Evolutionary conservation across 2,113 vertebrate genomes (phyloP), one percentile per base, ranked within the genome.

Genomic region (Dicerorhinus sumatrensis): DNA sequence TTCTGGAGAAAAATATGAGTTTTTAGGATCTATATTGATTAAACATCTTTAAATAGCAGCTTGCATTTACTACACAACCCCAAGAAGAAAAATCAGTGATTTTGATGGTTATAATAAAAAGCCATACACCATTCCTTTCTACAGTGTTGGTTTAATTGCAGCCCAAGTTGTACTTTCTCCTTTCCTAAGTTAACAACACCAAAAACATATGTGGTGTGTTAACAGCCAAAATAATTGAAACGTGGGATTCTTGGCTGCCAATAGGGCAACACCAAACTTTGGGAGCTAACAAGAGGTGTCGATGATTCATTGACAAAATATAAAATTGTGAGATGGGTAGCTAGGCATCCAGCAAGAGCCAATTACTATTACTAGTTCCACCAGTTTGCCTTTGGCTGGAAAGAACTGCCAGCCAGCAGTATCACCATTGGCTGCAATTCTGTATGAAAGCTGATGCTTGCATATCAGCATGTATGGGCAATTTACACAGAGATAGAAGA

Each of bases 151-250:
- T 82, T 94, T 95, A 58, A 86, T 54, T 83, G 13, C 27, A 90
- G 8, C 5, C 62, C 39, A 79, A 42, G 8, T 63, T 82, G 29
- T 81, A 77, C 48, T 60, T 92, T 85, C 84, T 60, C 77, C 69
- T 79, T 91, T 93, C 27, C 75, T 96, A 23, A 0, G 33, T 75
- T 87, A 90, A 70, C 42, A 90, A 88, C 79, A 92, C 87, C 97
- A 96, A 92, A 96, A 94, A 48, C 31, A 56, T 70, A 92, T 92
- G 79, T 93, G 91, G 80, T 82, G 27, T 75, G 48, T 79, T 96
- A 96, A 95, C 84, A 96, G 70, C 80, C 85, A 96, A 97, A 97
- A 77, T 79, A 90, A 97, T 89, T 90, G 84, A 96, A 95, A 95
- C 91, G 54, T 70, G 33, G 27, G 16, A 79, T 84, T 92, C 80